A percentile compares a stretch with the other conserved stretches of the same genome.
Evolutionary conservation across 2,113 vertebrate genomes (phyloP).

Genomic region (Myxocyprinus asiaticus): DNA sequence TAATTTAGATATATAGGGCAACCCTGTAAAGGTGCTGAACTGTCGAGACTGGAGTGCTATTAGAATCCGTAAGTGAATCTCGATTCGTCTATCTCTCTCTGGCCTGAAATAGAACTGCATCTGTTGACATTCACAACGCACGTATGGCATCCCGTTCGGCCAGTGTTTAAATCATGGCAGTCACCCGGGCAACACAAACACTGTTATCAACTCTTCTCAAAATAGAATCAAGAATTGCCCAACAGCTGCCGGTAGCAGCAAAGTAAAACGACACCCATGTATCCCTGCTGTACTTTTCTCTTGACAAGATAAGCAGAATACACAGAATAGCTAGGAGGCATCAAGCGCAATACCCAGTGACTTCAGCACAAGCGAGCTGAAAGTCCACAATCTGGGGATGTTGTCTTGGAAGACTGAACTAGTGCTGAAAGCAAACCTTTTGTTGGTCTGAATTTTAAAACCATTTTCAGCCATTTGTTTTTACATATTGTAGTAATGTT

Average conservation of each 20-base stretch:
- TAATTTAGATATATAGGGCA: constrained; percentile 31
- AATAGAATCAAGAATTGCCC: constrained; percentile 48
- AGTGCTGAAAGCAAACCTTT: not conserved
- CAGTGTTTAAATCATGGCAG: constrained; percentile 47
- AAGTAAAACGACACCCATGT: constrained; percentile 29
- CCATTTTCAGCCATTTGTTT: too few relatives aligned
- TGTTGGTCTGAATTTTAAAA: not conserved
- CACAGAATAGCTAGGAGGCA: not conserved
- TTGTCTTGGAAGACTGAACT: not conserved
- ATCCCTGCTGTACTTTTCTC: constrained; percentile 3
- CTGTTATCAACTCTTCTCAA: constrained; percentile 51
- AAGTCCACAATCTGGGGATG: not conserved
- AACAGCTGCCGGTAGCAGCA: constrained; percentile 40
- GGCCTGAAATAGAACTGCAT: constrained; percentile 56
- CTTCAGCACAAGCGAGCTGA: not conserved
- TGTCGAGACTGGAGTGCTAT: constrained; percentile 32
- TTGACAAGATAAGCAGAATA: not conserved
- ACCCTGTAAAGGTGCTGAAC: constrained; percentile 38
- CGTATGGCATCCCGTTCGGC: constrained; percentile 40
- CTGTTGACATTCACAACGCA: constrained; percentile 54
- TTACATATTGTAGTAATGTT: too few relatives aligned
- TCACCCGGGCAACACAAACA: constrained; percentile 51
- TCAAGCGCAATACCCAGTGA: not conserved
- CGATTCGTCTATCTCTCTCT: constrained; percentile 36
- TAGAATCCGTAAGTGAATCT: constrained; percentile 48